Base-by-base conservation (phyloP, 2,888 invertebrate species). In the Cacoxenus indagator region DNA sequence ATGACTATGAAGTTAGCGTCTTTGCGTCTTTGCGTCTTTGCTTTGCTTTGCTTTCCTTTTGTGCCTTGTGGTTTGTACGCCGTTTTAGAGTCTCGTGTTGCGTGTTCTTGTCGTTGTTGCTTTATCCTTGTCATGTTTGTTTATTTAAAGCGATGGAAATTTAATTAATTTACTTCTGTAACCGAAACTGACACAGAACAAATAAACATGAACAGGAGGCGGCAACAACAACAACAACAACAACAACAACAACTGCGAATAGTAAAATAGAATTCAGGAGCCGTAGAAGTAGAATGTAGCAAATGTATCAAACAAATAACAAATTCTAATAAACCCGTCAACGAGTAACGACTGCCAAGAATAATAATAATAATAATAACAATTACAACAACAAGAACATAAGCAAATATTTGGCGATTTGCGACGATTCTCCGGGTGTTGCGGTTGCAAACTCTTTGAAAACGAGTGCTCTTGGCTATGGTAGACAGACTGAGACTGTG, bases 121-220 rank as follows among this genome's bases (percentile, higher is more conserved):
- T 71, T 70, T 64, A 75, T 76, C 69, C 73, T 68, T 70, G 70
- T 70, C 59, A 59, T 83, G 73, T 77, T 83, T 80, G 80, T 83
- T 83, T 81, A 79, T 83, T 80, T 78, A 82, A 80, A 76, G 76
- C 78, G 75, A 79, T 76, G 78, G 82, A 73, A 82, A 80, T 76
- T 80, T 78, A 80, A 80, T 83, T 80, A 80, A 80, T 80, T 80
- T 82, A 83, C 82, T 82, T 78, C 71, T 76, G 76, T 75, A 80
- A 80, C 84, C 81, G 78, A 80, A 81, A 83, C 81, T 76, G 77
- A 76, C 76, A 75, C 73, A 78, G 73, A 74, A 72, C 73, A 83
- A 83, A 83, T 74, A 80, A 83, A 78, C 73, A 65, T 26, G 26
- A 72, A 51, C 51, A 51, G 22, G 22, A n/a, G 11, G 5, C 22